These are phyloP conservation scores for Malachius bipustulatus DNA, from an alignment of 2,888 invertebrate genomes.

Conservation along the genomic window DNA sequence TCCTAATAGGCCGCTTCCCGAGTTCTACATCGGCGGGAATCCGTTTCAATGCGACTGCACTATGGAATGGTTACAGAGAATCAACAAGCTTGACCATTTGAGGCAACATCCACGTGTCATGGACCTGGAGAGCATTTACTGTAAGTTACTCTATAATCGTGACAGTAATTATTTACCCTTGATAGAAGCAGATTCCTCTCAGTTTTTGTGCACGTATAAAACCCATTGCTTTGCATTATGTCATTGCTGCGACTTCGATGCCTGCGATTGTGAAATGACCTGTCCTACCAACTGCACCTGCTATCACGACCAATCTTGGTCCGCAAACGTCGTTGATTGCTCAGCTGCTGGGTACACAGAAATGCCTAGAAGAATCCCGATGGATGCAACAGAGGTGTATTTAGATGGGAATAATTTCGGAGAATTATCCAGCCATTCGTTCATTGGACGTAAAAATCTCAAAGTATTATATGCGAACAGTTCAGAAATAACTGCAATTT, in stretches of 20 bases:
- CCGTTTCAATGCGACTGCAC: slow-evolving; percentile 92
- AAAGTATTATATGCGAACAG: slow-evolving; percentile 79
- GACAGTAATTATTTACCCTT: slow-evolving; percentile 76
- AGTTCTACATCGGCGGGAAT: slow-evolving; percentile 89
- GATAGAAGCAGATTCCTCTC: slow-evolving; percentile 74
- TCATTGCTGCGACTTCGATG: slow-evolving; percentile 93
- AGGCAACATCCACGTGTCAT: slow-evolving; percentile 82
- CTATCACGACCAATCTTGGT: slow-evolving; percentile 90
- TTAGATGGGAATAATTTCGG: slow-evolving; percentile 86
- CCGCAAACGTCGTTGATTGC: slow-evolving; percentile 86
- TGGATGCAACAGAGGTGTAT: slow-evolving; percentile 92
- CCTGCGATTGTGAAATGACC: slow-evolving; percentile 95
- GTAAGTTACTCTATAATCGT: slow-evolving; percentile 74
- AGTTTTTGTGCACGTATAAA: slow-evolving; percentile 86
- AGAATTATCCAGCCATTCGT: slow-evolving; percentile 76
- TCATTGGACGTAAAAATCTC: slow-evolving; percentile 84
- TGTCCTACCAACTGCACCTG: slow-evolving; percentile 91
- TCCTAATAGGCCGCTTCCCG: slow-evolving; percentile 62
- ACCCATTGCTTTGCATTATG: slow-evolving; percentile 90
- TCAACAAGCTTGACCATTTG: slow-evolving; percentile 71
- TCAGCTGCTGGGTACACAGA: slow-evolving; percentile 67
- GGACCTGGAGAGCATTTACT: slow-evolving; percentile 82
- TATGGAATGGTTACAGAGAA: slow-evolving; percentile 89
- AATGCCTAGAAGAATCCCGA: slow-evolving; percentile 80
- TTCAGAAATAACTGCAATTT: slow-evolving; percentile 71